Evolutionary conservation across 2,797 vertebrate genomes (phyloP), one percentile per base, ranked within the genome.

Genomic region (Onychomys leucogaster): DNA sequence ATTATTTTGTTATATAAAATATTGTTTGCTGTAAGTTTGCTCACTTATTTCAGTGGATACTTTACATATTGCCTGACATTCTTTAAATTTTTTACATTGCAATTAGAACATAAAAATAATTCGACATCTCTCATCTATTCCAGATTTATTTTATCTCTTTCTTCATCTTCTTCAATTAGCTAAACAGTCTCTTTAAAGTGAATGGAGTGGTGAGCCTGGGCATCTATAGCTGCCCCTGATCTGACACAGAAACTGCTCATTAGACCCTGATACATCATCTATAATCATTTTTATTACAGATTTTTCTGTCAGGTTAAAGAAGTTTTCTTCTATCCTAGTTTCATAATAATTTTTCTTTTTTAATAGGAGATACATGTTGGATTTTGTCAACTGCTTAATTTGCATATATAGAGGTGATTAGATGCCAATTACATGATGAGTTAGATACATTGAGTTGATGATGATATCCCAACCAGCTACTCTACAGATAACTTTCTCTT

Each of bases 71-170:
- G 0, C 23, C 27, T 71, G 89, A 76, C 2, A 49, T 43, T 61
- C 37, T 75, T 13, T 87, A 71, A 55, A 57, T 41, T 87, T 73
- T 52, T 29, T 55, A 73, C 14, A 41, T 55, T 57, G 9, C 23
- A 73, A 49, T 8, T 5, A 88, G 17, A 4, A 77, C 67, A 91
- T 43, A 67, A 65, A 90, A 87, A 25, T 65, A 52, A 17, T 76
- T 91, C 69, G 57, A 59, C 29, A 85, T 61, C 90, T 94, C n/a
- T 85, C 55, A 46, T 89, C 9, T 10, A 21, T 63, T 65, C 0
- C 52, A 21, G 3, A 83, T 78, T 12, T 4, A 61, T 95, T 97
- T 94, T 43, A 43, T 52, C 88, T 34, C 67, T 61, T 49, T 90
- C 82, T 43, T 88, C 46, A 11, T 9, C 2, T 63, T 81, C 63